A percentile compares a stretch with the other conserved stretches of the same genome.
phyloP scores from a whole-genome alignment of 64 coral and sea anemone species.

The Pocillopora damicornis region DNA sequence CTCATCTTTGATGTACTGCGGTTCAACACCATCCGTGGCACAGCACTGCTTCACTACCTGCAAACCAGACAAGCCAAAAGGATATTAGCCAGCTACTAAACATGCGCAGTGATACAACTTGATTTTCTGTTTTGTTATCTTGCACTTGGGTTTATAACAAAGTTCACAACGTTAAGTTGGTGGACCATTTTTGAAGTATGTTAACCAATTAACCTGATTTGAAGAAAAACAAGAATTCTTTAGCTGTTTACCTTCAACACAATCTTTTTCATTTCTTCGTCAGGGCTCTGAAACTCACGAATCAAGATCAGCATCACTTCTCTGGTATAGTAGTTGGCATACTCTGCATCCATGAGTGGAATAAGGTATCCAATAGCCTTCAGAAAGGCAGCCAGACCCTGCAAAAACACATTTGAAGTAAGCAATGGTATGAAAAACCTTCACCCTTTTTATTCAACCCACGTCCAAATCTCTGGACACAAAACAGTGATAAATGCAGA shows the following conservation, averaged over 20 bases:
- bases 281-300: constrained; percentile 99
- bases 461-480: too few species aligned
- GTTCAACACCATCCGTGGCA: constrained; percentile 98
- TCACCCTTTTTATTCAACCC: not conserved
- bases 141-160: too few species aligned
- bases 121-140: too few species aligned
- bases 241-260: constrained; percentile 78
- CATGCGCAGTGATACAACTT: too few species aligned
- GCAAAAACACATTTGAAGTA: constrained; percentile 1
- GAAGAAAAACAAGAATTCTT: not conserved
- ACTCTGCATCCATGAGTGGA: constrained; percentile 97
- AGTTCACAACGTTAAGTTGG: too few species aligned
- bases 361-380: constrained; percentile 99
- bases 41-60: constrained; percentile 99
- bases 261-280: constrained; percentile 99
- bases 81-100: not conserved
- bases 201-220: not conserved
- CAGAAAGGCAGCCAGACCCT: constrained; percentile 98
- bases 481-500: too few species aligned
- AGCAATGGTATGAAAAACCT: not conserved
- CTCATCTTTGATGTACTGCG: constrained; percentile 96
- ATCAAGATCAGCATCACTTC: constrained; percentile 99
- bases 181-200: too few species aligned
- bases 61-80: not conserved
- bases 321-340: constrained; percentile 98